Evolutionary conservation across 2,888 invertebrate genomes (phyloP).

Genomic region (Idaea biselata): DNA sequence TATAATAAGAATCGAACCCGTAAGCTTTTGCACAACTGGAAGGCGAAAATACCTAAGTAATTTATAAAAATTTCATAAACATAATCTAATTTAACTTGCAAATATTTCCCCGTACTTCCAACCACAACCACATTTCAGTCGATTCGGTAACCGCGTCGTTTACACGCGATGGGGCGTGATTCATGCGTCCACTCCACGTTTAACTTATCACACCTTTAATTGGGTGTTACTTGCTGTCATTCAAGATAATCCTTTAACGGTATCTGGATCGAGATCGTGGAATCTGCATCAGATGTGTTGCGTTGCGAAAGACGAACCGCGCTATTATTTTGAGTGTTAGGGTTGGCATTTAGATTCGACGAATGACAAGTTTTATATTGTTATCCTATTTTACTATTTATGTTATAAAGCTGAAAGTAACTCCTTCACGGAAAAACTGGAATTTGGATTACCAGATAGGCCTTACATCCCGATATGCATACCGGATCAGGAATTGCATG

Average conservation of each 20-base stretch:
- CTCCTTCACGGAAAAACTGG: no score
- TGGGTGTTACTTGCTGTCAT: conserved; percentile 62
- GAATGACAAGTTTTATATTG: no score
- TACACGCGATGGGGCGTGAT: conserved; percentile 42
- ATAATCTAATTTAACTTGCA: not conserved
- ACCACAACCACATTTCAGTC: not conserved
- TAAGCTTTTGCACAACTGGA: no score
- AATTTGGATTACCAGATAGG: no score
- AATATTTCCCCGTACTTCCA: not conserved
- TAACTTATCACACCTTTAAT: conserved; percentile 61
- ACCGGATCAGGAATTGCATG: no score
- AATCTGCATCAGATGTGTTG: conserved; percentile 58
- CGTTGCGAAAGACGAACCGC: conserved; percentile 38
- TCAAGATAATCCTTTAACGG: conserved; percentile 70
- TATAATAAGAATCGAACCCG: no score
- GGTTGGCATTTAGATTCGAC: conserved; percentile 16
- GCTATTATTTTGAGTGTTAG: conserved; percentile 32
- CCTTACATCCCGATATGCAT: no score
- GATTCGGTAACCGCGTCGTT: conserved; percentile 5
- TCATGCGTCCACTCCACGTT: conserved; percentile 45
- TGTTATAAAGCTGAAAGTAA: no score
- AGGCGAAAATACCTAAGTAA: not conserved
- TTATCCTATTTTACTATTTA: no score
- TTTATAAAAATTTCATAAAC: not conserved
- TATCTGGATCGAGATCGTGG: conserved; percentile 51